Percentiles rank a stretch among this genome's conserved stretches.
These are phyloP conservation scores for Temnothorax longispinosus DNA, from an alignment of 1,140 invertebrate species.

Conservation along the genomic window DNA sequence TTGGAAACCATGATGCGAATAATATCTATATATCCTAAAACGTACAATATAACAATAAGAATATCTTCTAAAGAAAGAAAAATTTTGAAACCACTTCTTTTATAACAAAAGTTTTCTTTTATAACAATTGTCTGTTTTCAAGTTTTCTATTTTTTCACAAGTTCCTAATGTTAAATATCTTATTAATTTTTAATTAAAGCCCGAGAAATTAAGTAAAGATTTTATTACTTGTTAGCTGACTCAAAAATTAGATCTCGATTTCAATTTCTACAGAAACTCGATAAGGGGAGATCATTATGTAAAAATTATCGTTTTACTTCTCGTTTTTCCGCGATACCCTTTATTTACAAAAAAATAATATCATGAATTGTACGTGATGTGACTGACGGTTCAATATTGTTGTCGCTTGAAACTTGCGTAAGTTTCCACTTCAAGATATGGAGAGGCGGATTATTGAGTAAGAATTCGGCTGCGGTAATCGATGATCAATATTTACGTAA, in stretches of 20 bases:
- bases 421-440: not conserved
- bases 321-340: not conserved
- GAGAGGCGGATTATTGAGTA: not conserved
- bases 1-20: not conserved
- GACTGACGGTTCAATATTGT: not conserved
- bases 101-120: not conserved
- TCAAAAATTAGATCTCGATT: not conserved
- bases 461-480: not conserved
- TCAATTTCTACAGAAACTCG: not conserved
- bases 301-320: not conserved
- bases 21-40: not conserved
- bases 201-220: not conserved
- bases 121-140: not conserved
- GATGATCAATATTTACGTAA: not conserved
- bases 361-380: not conserved
- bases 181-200: not conserved
- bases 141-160: not conserved
- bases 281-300: not conserved
- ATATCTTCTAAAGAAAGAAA: not conserved
- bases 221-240: not conserved
- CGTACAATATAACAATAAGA: not conserved
- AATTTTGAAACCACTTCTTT: not conserved
- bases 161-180: not conserved
- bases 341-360: constrained; percentile 20
- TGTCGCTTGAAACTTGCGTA: not conserved